phyloP scores from a whole-genome alignment of 2,113 vertebrate species.

The Xenus cinereus region DNA sequence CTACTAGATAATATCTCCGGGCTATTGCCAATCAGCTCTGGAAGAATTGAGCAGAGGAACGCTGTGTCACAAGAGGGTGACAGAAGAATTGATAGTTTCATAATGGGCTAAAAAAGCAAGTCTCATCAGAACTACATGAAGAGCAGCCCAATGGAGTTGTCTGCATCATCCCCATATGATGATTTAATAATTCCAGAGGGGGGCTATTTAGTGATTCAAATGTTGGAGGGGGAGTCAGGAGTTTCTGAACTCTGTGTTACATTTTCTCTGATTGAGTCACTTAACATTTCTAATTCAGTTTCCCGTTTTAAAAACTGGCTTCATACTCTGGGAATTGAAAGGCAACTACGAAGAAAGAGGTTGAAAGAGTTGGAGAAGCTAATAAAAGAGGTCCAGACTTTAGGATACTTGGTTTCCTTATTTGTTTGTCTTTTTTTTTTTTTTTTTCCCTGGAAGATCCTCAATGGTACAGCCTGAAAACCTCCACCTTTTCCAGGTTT shows the following conservation, averaged over 20 bases:
- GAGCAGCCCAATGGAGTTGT: background rate
- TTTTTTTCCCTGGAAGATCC: background rate
- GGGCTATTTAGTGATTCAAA: background rate
- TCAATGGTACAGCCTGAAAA: background rate
- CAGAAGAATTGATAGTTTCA: background rate
- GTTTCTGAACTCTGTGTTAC: background rate
- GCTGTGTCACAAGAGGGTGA: background rate
- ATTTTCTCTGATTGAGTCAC: background rate
- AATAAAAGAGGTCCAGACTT: background rate
- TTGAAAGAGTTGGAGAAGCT: background rate
- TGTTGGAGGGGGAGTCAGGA: background rate
- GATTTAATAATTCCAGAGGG: background rate
- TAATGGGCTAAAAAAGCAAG: background rate
- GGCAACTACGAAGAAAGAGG: background rate
- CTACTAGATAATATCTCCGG: background rate
- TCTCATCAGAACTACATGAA: background rate
- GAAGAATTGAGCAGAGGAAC: background rate
- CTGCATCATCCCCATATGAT: background rate
- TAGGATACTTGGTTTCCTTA: background rate
- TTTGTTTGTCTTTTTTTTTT: background rate
- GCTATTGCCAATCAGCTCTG: background rate
- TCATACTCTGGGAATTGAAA: background rate
- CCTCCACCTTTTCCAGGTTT: background rate
- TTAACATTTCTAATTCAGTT: constrained; percentile 4
- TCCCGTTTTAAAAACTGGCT: background rate